Conservation (phyloP, 2,797 vertebrate genomes). For the Phataginus tricuspis region DNA sequence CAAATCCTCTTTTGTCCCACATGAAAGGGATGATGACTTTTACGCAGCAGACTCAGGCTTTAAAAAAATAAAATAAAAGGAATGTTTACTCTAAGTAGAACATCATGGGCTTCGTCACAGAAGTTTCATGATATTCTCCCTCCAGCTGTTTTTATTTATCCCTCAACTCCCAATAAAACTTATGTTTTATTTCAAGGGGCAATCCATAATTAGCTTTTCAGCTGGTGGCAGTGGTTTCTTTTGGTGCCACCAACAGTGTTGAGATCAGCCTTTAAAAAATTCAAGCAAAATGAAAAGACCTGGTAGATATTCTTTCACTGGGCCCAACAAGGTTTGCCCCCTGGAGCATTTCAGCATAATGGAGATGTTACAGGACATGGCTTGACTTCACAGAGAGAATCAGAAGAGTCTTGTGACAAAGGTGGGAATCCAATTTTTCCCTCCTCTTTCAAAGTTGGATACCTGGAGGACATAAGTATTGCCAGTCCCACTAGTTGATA, state of each 20-base stretch:
- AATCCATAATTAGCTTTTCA: conserved; percentile 92
- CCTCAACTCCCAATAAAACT: conserved; percentile 87
- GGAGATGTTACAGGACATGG: accelerated
- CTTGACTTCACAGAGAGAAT: accelerated
- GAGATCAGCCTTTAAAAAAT: conserved; percentile 57
- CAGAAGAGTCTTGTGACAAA: not conserved
- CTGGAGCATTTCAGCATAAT: accelerated
- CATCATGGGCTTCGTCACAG: conserved; percentile 80
- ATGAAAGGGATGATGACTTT: conserved; percentile 85
- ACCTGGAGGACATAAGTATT: not conserved
- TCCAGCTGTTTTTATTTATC: conserved; percentile 92
- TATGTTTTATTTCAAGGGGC: conserved; percentile 90
- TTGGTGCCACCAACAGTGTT: conserved; percentile 85
- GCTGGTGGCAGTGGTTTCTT: conserved; percentile 86
- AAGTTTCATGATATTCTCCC: conserved; percentile 81
- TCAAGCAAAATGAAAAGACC: not conserved
- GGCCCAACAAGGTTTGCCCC: not conserved
- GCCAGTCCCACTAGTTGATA: no score
- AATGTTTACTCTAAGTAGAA: conserved; percentile 85
- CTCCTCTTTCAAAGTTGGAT: not conserved
- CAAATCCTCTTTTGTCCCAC: conserved; percentile 85
- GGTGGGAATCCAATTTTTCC: accelerated
- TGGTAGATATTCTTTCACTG: not conserved
- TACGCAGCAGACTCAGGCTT: conserved; percentile 75
- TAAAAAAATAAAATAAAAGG: conserved; percentile 82